These are phyloP conservation scores for Scaptodrosophila lebanonensis DNA, from an alignment of 1,140 invertebrate genomes.

Conservation along the genomic window DNA sequence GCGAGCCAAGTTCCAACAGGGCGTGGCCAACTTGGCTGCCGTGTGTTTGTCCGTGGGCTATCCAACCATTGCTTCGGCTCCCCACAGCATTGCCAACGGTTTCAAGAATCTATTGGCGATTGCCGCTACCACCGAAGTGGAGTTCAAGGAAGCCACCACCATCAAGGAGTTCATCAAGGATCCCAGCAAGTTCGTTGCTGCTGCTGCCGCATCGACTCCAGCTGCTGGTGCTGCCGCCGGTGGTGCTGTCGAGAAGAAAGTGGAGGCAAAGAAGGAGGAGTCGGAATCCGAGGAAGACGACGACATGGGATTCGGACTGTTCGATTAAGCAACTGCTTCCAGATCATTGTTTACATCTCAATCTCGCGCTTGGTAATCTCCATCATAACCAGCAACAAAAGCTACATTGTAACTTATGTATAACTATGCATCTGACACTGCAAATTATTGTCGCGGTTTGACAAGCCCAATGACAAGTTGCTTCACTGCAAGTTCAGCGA, in stretches of 20 bases:
- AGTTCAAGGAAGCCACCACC: conserved; percentile 95
- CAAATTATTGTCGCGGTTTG: conserved; percentile 76
- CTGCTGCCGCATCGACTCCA: conserved; percentile 81
- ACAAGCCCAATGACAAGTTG: conserved; percentile 76
- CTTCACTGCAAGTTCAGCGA: conserved; percentile 6
- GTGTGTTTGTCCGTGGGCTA: conserved; percentile 96
- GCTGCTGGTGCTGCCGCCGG: conserved; percentile 81
- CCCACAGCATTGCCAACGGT: conserved; percentile 97
- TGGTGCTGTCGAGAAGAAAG: conserved; percentile 81
- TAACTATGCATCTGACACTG: conserved; percentile 1
- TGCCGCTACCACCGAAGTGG: conserved; percentile 95
- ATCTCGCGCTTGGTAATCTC: too few relatives aligned
- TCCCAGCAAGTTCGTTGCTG: conserved; percentile 93
- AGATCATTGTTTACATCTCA: background rate
- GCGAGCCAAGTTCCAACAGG: conserved; percentile 91
- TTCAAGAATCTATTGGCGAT: conserved; percentile 99
- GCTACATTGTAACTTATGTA: conserved; percentile 4
- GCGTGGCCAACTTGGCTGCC: conserved; percentile 96
- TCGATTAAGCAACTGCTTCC: conserved; percentile 90
- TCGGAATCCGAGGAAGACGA: conserved; percentile 93
- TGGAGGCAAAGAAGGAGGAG: conserved; percentile 87
- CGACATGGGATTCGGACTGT: conserved; percentile 98
- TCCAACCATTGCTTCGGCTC: conserved; percentile 96
- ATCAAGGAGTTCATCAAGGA: conserved; percentile 96
- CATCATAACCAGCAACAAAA: conserved; percentile 16